Evolutionary conservation across 2,797 vertebrate genomes (phyloP), one percentile per base, ranked within the genome.

Genomic region (Corythornis leucogaster): DNA sequence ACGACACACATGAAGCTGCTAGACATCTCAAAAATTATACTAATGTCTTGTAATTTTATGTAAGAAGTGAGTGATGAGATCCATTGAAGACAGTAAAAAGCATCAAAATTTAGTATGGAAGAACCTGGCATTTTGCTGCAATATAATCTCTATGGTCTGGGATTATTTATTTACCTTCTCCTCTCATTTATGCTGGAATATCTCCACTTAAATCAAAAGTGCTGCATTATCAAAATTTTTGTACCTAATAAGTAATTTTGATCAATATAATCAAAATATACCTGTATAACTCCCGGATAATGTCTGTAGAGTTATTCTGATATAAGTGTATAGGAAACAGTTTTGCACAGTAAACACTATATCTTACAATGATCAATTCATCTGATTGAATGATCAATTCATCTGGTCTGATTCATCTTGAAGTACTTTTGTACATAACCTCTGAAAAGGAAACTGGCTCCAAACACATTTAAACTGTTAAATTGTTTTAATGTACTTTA

Each of bases 351-450:
- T 14, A 38, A 59, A 4, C 1, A 2, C 38, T 62, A 3, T 40
- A 91, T 35, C 2, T 57, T 22, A 9, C 18, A 33, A 4, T n/a
- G 8, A 17, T 45, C 33, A 67, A 1, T 0, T 0, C 33, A 40
- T 40, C 38, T 40, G 38, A 40, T 40, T 40, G 38, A 40, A 40
- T 40, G 38, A 40, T 40, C 38, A 40, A 40, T 40, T 40, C 38
- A 40, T 40, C 38, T 40, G 13, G 38, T 40, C 31, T 45, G 28
- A 31, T 70, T 70, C 1, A 2, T 5, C 5, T 35, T 69, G 31
- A 30, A 50, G 6, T 80, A 33, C 7, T 78, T 58, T 71, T 71
- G 24, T 19, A n/a, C 12, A 12, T 54, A 63, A 62, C 20, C 26
- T 74, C 38, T 45, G 57, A 80, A 77, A 85, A 79, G 5, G 35